Evolutionary conservation across 2,888 invertebrate genomes (phyloP).

Genomic region (Stenodera caucasica): DNA sequence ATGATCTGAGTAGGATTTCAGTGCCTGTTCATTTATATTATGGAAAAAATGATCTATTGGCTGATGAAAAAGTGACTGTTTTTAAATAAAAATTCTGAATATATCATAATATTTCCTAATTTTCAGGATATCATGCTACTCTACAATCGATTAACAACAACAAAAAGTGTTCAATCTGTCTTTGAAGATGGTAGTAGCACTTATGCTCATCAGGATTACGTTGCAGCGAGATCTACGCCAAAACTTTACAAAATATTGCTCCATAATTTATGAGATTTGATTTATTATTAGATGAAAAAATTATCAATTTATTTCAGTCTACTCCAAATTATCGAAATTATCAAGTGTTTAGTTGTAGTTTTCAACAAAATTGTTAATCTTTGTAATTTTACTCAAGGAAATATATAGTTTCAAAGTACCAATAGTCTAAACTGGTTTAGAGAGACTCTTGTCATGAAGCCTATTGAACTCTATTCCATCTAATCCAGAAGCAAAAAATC

Average conservation of each 20-base stretch:
- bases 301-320: too few species aligned
- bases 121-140: constrained; percentile 31
- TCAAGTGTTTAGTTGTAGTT: too few species aligned
- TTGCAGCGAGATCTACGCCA: constrained; percentile 17
- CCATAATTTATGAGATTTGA: neutral
- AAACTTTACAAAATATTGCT: constrained; percentile 22
- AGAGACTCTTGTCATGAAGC: too few species aligned
- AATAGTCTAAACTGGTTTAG: too few species aligned
- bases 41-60: constrained; percentile 70
- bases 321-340: too few species aligned
- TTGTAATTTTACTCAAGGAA: too few species aligned
- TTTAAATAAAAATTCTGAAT: neutral
- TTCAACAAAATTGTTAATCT: too few species aligned
- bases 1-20: constrained; percentile 61
- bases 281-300: neutral
- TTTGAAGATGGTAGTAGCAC: constrained; percentile 12
- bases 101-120: neutral
- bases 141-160: constrained; percentile 23
- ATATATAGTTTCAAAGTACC: too few species aligned
- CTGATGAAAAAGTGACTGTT: constrained; percentile 57
- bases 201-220: constrained; percentile 30
- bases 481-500: too few species aligned
- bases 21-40: constrained; percentile 66
- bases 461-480: too few species aligned
- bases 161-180: constrained; percentile 8